Evolutionary conservation across 2,797 vertebrate genomes (phyloP), one percentile per base, ranked within the genome.

Genomic region (Hypotaenidia philippensis): DNA sequence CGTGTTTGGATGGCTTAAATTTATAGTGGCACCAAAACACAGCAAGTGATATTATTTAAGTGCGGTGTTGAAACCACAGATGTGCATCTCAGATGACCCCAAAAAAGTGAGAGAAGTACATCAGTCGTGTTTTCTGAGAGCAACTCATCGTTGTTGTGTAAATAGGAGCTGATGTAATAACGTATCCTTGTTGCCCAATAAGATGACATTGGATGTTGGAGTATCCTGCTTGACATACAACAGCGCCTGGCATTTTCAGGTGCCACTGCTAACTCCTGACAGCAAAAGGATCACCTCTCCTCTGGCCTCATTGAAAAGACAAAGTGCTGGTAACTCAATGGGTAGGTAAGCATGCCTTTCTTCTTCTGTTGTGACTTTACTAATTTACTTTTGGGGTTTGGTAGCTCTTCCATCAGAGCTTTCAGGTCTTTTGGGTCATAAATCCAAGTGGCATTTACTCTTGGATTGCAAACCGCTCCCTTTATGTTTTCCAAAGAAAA

Each of bases 1-100:
- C 96, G 92, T 95, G 92, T 98, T 98, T 98, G 97, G 96, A 97
- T 96, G 96, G 95, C 92, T 98, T 92, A 97, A 97, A 98, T 98
- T 98, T 98, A 97, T 93, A 93, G 96, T 98, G 98, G 97, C 98
- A 98, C 96, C 95, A 96, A 96, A 95, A 95, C 11, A 70, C 55
- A 94, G 95, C 91, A 44, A 77, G 94, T 9, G 57, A 38, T 87
- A 94, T 97, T 97, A 96, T 95, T 98, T 83, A 96, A 97, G 97
- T 74, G 72, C 77, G 95, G 88, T 83, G 92, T 83, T 88, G 72
- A 97, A 97, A 97, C 93, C 96, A 55, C 92, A 75, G 97, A 94
- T 84, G 82, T 29, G 94, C 92, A 70, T 90, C 95, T 93, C 27
- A 3, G 49, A 80, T 94, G 96, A 91, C 95, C 94, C 61, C 18